Evolutionary conservation across 2,797 vertebrate genomes (phyloP).

Genomic region (Sebastes steindachneri): DNA sequence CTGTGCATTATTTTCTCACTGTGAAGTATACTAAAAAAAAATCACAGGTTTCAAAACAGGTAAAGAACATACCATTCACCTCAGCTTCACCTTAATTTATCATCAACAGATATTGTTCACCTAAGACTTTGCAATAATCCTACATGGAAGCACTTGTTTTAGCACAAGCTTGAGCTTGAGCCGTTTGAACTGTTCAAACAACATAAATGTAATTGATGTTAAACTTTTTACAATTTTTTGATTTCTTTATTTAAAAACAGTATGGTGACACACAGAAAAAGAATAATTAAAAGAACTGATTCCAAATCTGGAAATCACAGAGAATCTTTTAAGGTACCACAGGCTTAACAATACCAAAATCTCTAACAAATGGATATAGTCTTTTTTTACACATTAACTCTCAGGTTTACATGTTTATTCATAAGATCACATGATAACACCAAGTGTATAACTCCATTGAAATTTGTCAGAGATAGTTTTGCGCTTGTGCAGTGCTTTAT

Average conservation of each 20-base stretch:
- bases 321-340: slow-evolving; percentile 16
- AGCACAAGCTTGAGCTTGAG: no score
- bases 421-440: slow-evolving; percentile 37
- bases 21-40: no score
- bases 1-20: no score
- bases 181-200: no score
- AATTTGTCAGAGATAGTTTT: slow-evolving; percentile 9
- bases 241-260: slow-evolving; percentile 63
- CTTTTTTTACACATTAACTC: slow-evolving; percentile 17
- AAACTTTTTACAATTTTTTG: not conserved
- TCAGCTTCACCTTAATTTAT: no score
- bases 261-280: slow-evolving; percentile 31
- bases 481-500: slow-evolving; percentile 44
- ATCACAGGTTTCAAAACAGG: no score
- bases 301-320: slow-evolving; percentile 19
- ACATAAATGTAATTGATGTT: not conserved
- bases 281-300: slow-evolving; percentile 32
- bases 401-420: slow-evolving; percentile 49
- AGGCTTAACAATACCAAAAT: slow-evolving; percentile 11
- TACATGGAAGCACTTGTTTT: no score
- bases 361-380: not conserved
- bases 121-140: no score
- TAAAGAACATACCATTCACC: no score
- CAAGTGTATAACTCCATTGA: not conserved
- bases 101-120: no score